Conservation (phyloP, 2,888 invertebrate species). For the Suillia variegata region DNA sequence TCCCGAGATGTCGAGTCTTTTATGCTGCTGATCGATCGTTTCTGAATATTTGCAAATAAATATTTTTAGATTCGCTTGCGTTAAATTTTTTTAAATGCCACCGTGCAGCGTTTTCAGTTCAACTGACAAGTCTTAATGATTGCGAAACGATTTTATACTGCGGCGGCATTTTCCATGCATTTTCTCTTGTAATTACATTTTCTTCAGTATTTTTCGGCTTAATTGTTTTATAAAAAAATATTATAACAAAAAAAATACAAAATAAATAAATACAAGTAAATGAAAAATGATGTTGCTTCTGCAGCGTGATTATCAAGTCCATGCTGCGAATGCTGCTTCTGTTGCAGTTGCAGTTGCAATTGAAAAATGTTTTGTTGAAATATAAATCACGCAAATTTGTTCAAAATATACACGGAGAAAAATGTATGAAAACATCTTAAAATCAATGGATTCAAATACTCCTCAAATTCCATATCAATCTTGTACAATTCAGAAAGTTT, state of each 20-base stretch:
- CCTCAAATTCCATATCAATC: neutral
- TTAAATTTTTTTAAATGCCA: conserved; percentile 19
- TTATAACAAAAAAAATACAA: neutral
- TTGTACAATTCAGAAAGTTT: neutral
- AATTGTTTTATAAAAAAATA: too few relatives aligned
- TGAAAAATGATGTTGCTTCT: neutral
- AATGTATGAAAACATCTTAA: neutral
- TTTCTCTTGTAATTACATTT: conserved; percentile 9
- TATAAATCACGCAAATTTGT: conserved; percentile 52
- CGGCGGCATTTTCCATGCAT: conserved; percentile 19
- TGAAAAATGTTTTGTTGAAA: conserved; percentile 46
- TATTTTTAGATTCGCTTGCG: too few relatives aligned
- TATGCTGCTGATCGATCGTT: conserved; percentile 26
- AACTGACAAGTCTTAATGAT: conserved; percentile 48
- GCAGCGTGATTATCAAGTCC: conserved; percentile 33
- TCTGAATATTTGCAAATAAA: too few relatives aligned
- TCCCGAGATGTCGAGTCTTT: conserved; percentile 29
- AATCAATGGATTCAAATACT: neutral
- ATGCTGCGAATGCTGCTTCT: conserved; percentile 34
- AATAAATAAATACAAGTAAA: too few relatives aligned
- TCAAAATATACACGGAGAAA: conserved; percentile 31
- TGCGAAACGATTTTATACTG: conserved; percentile 53
- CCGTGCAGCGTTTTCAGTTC: conserved; percentile 35
- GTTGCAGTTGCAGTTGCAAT: conserved; percentile 31
- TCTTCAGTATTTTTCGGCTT: neutral